Evolutionary conservation across 2,888 invertebrate genomes (phyloP), one percentile per base, ranked within the genome.

Genomic region (Pimpla rufipes): DNA sequence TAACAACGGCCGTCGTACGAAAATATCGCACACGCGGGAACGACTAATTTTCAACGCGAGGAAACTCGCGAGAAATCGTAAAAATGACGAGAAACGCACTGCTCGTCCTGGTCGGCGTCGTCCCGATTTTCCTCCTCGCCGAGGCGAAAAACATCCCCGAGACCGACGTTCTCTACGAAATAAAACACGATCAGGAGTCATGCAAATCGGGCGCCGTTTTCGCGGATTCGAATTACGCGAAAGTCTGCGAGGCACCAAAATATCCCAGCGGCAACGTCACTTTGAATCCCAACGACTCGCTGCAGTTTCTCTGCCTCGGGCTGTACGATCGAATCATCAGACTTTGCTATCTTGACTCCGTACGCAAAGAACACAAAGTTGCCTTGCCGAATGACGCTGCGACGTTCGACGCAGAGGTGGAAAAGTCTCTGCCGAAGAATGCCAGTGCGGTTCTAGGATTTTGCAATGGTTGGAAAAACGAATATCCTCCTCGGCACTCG

Each of bases 221-320:
- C 5, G 29, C 29, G 5, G 23, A 80, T 1, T 85, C 85, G 3
- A 11, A n/a, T 11, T 85, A 67, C 35, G 50, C 42, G 2, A 47
- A 80, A 10, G 23, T 10, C 16, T 87, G 87, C 55, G 10, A 55
- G 6, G 16, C 66, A 2, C 1, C 67, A 0, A 11, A 21, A 11
- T 78, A 47, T 59, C 73, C 79, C 7, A 21, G 2, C 2, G 59
- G 2, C 13, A 8, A 23, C 3, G 10, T 23, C 6, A n/a, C 45
- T 0, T 18, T 85, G 7, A n/a, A 16, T 18, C 13, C 52, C 0
- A 18, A 1, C 0, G 62, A 11, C 13, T 7, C 18, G 1, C 29
- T 83, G 11, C 76, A 18, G 5, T 87, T 86, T 50, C 23, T 90
- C n/a, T 91, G 91, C 52, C 70, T 90, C 5, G 85, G 81, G 18